Base-by-base conservation (phyloP, 1,140 invertebrate genomes). In the Musca domestica region DNA sequence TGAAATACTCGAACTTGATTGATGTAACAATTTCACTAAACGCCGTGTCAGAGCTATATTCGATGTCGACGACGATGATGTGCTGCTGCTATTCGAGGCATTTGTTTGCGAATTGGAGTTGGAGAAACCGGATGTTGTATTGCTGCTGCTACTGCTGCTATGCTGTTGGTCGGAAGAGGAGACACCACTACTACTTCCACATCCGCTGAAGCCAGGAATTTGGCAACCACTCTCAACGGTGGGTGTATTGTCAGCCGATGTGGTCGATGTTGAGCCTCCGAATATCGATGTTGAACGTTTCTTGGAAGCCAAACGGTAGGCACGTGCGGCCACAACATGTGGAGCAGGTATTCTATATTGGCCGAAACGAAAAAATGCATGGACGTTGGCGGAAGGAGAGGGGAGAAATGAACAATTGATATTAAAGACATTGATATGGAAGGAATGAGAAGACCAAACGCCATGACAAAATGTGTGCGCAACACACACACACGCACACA, bases 1-100 rank as follows among this genome's bases (percentile, higher is more conserved):
- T 61, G 19, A 69, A 25, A 74, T 64, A 71, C 58, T 80, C 78
- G 47, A 66, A 69, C 76, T 70, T 81, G 84, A 71, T 83, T 90
- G 88, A 73, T 91, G 90, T 54, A 92, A 83, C 30, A 92, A 83
- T 70, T 88, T 85, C 7, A 90, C 87, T 25, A 92, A 82, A 41
- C 89, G 85, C 64, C 88, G 88, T 20, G 91, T 85, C 7, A 89
- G 83, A 15, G 86, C 86, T 75, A 73, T 85, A 76, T 70, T 70
- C 22, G 70, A 66, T 2, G 71, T 61, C 19, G 56, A 61, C 27
- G 56, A 61, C 6, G 56, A 34, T 61, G 56, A 20, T 61, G 54
- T 15, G 5, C 23, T 14, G 15, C 23, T 30, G 17, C 27, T 19
- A 10, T 17, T 17, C 20, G 46, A 25, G 46, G 72, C 15, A 72